Percentiles rank a stretch among this genome's conserved stretches.
Conservation (phyloP, 2,888 invertebrate species). For the Diarsia rubi region DNA sequence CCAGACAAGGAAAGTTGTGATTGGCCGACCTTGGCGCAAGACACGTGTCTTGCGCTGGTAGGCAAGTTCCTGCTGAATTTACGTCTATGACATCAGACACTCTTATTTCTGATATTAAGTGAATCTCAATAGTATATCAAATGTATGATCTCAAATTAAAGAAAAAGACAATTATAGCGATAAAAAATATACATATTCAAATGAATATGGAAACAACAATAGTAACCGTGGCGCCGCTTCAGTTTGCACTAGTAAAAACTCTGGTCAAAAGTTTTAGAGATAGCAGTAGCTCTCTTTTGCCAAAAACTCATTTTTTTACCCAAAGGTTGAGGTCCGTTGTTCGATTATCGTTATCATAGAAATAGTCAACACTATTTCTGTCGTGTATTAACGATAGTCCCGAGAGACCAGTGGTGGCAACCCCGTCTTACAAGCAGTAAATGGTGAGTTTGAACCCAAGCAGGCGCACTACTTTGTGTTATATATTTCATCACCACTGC, state of each 20-base stretch:
- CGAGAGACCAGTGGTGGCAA: no score
- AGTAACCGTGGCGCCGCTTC: neutral
- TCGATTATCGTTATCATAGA: neutral
- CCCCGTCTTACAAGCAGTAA: no score
- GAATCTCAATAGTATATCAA: neutral
- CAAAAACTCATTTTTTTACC: neutral
- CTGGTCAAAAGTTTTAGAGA: neutral
- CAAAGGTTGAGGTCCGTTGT: neutral
- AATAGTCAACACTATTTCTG: constrained; percentile 2
- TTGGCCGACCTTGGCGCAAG: constrained; percentile 73
- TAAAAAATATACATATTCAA: neutral
- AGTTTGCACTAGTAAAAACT: neutral
- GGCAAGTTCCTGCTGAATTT: constrained; percentile 34
- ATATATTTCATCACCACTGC: no score
- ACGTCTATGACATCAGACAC: neutral
- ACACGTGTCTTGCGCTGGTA: constrained; percentile 74
- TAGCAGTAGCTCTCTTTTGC: neutral
- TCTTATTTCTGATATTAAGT: no score
- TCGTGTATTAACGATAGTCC: neutral
- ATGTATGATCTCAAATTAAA: neutral
- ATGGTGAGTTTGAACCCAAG: no score
- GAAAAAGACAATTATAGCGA: neutral
- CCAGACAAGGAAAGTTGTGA: constrained; percentile 71
- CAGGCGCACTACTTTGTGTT: no score
- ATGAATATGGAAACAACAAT: neutral